Percentiles rank a stretch among this genome's conserved stretches.
Evolutionary conservation across 2,113 vertebrate species (phyloP).

Genomic region (Chaenogobius annularis): DNA sequence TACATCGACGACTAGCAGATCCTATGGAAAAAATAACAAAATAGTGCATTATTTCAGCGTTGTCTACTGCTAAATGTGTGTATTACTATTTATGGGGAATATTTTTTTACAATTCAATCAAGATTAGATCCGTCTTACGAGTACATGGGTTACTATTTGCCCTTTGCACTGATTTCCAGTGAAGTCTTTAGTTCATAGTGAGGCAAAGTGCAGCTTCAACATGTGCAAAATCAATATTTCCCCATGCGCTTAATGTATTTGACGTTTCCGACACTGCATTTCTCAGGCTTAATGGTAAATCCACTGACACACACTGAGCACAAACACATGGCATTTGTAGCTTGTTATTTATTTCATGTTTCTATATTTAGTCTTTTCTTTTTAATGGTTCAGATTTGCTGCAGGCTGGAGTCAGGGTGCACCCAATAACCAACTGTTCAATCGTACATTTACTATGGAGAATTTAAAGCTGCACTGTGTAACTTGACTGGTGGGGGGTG

Average conservation of each 20-base stretch:
- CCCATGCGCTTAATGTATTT: background rate
- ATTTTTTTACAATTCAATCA: background rate
- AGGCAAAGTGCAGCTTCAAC: background rate
- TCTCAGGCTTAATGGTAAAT: background rate
- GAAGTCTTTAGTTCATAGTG: background rate
- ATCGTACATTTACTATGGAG: too few species aligned
- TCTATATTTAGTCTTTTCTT: background rate
- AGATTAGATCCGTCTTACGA: background rate
- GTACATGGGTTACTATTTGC: background rate
- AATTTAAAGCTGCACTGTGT: too few species aligned
- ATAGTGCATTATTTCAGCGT: background rate
- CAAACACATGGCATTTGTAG: background rate
- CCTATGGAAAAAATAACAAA: constrained; percentile 68
- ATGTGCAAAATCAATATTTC: background rate
- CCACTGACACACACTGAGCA: background rate
- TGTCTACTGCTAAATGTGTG: background rate
- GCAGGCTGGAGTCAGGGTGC: too few species aligned
- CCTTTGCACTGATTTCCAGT: background rate
- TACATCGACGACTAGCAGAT: constrained; percentile 97
- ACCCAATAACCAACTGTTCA: too few species aligned
- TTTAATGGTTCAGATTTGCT: too few species aligned
- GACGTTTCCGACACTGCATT: background rate
- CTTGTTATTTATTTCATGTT: background rate
- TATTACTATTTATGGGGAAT: background rate
- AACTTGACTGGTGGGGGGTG: too few species aligned